Base-by-base conservation (phyloP, 2,797 vertebrate genomes). In the Bradypodion pumilum region DNA sequence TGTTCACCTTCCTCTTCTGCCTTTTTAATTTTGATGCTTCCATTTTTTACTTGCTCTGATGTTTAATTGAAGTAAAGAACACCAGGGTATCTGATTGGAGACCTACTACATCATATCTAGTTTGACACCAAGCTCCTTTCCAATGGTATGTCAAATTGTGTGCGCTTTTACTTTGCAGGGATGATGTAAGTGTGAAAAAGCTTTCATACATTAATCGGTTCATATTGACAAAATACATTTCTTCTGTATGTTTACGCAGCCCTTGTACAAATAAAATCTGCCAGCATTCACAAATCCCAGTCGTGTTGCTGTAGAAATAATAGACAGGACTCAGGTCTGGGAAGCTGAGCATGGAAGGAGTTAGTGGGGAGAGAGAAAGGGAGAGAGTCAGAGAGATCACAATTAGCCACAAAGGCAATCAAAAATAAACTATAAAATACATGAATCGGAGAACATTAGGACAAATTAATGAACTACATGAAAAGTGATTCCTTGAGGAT, bases 401-500 rank as follows among this genome's bases (percentile, higher is more conserved):
- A 83, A 86, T 88, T 87, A 90, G 86, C 88, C 91, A 89, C 29
- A 88, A 87, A 91, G 76, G 73, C 82, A 91, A 92, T 86, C 90
- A 89, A 90, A 93, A 93, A 87, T 85, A 88, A 89, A 88, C 74
- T 77, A 86, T 87, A 93, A 91, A 93, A 91, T 82, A 91, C 60
- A 86, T 84, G 81, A 92, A 93, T 90, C 49, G 49, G 73, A 92
- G 88, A 93, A 89, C 75, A 87, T 85, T 85, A 90, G 83, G 82
- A 84, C 72, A 87, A 93, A 92, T 89, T 89, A 93, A 92, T 88
- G 86, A 84, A 62, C 87, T 88, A 90, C 81, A 87, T 81, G 86
- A 89, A 92, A 91, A 91, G 89, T 88, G 74, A 90, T 91, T 91
- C 89, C 89, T 90, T 83, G 85, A 91, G 89, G 89, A 92, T 90